These are phyloP conservation scores for Lophura nycthemera DNA, from an alignment of 2,113 vertebrate species.

Conservation along the genomic window DNA sequence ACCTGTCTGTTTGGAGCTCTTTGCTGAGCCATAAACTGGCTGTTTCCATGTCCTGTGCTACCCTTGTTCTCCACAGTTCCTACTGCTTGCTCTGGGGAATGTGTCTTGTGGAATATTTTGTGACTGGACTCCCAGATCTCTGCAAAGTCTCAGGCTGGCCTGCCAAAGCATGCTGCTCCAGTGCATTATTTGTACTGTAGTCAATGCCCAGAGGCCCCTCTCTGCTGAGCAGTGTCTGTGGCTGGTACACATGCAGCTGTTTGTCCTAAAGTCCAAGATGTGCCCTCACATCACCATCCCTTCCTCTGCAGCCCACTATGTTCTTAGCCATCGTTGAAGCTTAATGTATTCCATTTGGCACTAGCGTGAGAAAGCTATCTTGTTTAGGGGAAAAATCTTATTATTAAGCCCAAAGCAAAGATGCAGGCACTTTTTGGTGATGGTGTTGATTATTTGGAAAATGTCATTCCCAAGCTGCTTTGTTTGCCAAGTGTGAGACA, in stretches of 20 bases:
- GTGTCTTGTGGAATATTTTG: not conserved
- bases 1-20: not conserved
- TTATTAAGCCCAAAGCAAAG: slow-evolving; percentile 35
- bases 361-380: slow-evolving; percentile 7
- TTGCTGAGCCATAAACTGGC: not conserved
- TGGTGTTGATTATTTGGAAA: slow-evolving; percentile 64
- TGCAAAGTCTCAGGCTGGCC: not conserved
- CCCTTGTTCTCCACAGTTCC: not conserved
- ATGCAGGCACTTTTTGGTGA: slow-evolving; percentile 36
- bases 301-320: not conserved
- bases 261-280: not conserved
- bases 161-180: not conserved
- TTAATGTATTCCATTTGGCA: slow-evolving; percentile 57
- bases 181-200: not conserved
- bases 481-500: slow-evolving; percentile 55
- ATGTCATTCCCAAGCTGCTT: slow-evolving; percentile 1
- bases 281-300: not conserved
- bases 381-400: slow-evolving; percentile 17
- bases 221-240: not conserved
- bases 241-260: not conserved
- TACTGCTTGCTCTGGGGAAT: not conserved
- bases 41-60: not conserved
- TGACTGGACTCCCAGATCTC: not conserved
- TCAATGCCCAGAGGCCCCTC: not conserved
- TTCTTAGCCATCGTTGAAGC: slow-evolving; percentile 25